Conservation (phyloP, 2,113 vertebrate genomes). For the Pseudorasbora parva region DNA sequence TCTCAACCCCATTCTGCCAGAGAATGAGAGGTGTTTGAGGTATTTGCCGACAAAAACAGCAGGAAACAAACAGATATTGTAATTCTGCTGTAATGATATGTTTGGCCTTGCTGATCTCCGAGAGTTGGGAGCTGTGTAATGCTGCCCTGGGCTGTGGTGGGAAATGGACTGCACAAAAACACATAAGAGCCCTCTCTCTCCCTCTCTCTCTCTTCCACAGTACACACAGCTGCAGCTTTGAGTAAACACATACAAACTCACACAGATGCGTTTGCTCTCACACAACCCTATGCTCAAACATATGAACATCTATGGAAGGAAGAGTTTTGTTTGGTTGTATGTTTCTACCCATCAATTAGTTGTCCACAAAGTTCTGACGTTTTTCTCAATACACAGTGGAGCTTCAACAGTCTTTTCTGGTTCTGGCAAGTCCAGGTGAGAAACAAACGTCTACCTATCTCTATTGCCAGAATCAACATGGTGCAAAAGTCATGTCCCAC, state of each 20-base stretch:
- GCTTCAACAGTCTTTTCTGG: background rate
- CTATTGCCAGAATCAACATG: background rate
- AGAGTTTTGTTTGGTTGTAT: background rate
- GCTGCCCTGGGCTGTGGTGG: constrained; percentile 53
- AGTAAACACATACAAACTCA: constrained; percentile 44
- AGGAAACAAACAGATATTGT: constrained; percentile 35
- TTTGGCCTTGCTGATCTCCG: constrained; percentile 51
- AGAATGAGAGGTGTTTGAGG: background rate
- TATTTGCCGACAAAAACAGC: constrained; percentile 15
- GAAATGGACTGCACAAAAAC: constrained; percentile 56
- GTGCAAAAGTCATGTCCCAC: background rate
- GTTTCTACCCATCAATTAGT: background rate
- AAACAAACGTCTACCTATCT: background rate
- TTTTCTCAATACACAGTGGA: background rate
- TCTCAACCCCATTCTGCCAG: background rate
- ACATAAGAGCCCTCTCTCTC: background rate
- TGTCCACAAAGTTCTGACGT: background rate
- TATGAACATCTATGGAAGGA: background rate
- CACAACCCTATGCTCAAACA: background rate
- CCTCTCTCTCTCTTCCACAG: background rate
- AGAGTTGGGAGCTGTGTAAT: constrained; percentile 49
- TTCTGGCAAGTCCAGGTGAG: background rate
- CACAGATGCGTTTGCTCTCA: background rate
- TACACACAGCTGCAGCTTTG: constrained; percentile 41
- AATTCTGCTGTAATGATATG: constrained; percentile 58